Percentiles rank a stretch among this genome's conserved stretches.
phyloP scores from a whole-genome alignment of 2,113 vertebrate genomes.

The Nestor notabilis region DNA sequence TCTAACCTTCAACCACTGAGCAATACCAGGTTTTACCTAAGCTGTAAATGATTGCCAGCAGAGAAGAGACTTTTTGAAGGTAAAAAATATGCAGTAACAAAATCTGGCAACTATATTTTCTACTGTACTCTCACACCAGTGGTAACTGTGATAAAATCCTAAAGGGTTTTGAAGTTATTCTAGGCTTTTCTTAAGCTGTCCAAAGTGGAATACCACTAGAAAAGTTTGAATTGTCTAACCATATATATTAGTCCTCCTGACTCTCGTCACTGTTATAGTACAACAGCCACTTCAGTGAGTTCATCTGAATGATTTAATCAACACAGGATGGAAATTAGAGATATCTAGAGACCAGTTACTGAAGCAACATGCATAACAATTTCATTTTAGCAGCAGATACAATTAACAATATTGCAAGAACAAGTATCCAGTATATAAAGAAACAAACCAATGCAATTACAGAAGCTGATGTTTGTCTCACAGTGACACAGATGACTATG shows the following conservation, averaged over 20 bases:
- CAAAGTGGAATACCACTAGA: not conserved
- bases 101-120: not conserved
- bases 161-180: not conserved
- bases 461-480: not conserved
- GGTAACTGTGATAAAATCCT: not conserved
- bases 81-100: not conserved
- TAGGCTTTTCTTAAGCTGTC: not conserved
- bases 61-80: not conserved
- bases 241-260: not conserved
- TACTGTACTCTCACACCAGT: not conserved
- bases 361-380: not conserved
- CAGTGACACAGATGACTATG: not conserved
- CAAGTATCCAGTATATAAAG: not conserved
- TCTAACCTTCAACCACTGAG: not conserved
- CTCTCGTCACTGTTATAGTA: not conserved
- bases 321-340: not conserved
- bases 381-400: not conserved
- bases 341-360: not conserved
- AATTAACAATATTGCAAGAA: constrained; percentile 8
- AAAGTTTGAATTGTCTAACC: not conserved
- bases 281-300: not conserved
- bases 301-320: constrained; percentile 15
- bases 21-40: not conserved
- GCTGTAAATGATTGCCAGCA: not conserved
- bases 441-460: not conserved